Percentiles rank a stretch among this genome's conserved stretches.
These are phyloP conservation scores for Morinoia aosen DNA, from an alignment of 2,888 invertebrate genomes.

Conservation along the genomic window DNA sequence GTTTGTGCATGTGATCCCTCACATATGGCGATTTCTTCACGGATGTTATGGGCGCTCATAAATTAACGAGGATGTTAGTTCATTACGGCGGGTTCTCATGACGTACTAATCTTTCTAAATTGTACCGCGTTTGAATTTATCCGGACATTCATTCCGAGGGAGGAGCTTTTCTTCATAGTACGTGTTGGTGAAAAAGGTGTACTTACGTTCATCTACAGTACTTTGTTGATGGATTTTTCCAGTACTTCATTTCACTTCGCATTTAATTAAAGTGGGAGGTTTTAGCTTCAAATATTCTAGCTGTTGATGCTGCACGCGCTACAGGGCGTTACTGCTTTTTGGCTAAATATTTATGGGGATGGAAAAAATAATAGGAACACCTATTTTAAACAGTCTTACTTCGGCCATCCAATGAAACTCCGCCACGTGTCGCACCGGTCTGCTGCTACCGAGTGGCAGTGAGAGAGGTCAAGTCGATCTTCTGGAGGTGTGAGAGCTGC, in stretches of 20 bases:
- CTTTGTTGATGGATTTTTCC: not conserved
- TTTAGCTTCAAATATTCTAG: no score
- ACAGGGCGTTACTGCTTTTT: no score
- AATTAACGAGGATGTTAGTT: not conserved
- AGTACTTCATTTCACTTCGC: not conserved
- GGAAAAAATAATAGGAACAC: no score
- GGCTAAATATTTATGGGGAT: no score
- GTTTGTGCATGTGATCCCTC: not conserved
- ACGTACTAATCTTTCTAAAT: not conserved
- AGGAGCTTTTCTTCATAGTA: not conserved
- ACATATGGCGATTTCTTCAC: not conserved
- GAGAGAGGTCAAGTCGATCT: no score
- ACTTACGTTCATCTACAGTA: not conserved
- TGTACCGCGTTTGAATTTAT: not conserved
- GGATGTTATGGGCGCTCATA: not conserved
- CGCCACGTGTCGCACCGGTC: no score
- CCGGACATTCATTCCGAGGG: not conserved
- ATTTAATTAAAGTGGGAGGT: no score
- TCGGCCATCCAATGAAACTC: no score
- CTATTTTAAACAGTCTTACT: no score
- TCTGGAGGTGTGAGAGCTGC: no score
- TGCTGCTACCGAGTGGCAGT: no score
- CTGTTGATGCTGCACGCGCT: no score
- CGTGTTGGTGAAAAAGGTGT: not conserved
- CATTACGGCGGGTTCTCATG: not conserved